These are phyloP conservation scores for Ostrea denselamellosa DNA, from an alignment of 1,140 invertebrate genomes.

Conservation along the genomic window DNA sequence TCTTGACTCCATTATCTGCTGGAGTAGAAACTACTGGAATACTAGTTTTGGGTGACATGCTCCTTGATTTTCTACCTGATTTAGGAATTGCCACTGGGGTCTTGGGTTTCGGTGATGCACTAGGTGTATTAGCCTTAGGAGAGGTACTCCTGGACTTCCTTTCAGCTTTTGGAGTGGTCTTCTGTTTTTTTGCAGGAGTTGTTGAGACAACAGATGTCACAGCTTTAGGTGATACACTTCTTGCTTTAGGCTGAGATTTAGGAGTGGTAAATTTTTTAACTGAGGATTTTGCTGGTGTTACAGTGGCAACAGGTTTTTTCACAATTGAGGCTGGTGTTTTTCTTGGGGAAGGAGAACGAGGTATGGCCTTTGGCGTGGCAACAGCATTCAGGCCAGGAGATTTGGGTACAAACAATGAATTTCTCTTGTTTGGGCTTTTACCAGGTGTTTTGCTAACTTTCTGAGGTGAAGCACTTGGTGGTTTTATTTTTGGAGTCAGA, in stretches of 20 bases:
- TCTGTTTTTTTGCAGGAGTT: slow-evolving; percentile 3
- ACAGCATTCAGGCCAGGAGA: neutral
- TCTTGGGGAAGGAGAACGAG: neutral
- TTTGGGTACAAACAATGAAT: slow-evolving; percentile 17
- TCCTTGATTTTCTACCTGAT: slow-evolving; percentile 40
- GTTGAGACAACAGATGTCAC: neutral
- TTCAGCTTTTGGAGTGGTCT: slow-evolving; percentile 46
- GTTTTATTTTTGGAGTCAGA: slow-evolving; percentile 50
- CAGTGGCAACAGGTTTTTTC: neutral
- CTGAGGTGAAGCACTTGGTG: slow-evolving; percentile 41
- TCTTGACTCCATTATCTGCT: neutral
- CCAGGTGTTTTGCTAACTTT: neutral
- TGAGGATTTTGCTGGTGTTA: slow-evolving; percentile 4
- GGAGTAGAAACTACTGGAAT: neutral
- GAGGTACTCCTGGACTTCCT: slow-evolving; percentile 21
- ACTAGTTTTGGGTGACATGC: neutral
- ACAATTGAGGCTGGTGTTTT: slow-evolving; percentile 31
- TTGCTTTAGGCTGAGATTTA: neutral
- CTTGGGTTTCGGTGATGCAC: slow-evolving; percentile 17
- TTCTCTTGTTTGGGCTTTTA: slow-evolving; percentile 23
- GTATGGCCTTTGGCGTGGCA: neutral
- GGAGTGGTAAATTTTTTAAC: neutral
- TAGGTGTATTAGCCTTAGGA: slow-evolving; percentile 25
- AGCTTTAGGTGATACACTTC: neutral
- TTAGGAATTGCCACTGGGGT: slow-evolving; percentile 43